Evolutionary conservation across 64 coral and sea anemone genomes (phyloP), one percentile per base, ranked within the genome.

Genomic region (Platygyra sinensis): DNA sequence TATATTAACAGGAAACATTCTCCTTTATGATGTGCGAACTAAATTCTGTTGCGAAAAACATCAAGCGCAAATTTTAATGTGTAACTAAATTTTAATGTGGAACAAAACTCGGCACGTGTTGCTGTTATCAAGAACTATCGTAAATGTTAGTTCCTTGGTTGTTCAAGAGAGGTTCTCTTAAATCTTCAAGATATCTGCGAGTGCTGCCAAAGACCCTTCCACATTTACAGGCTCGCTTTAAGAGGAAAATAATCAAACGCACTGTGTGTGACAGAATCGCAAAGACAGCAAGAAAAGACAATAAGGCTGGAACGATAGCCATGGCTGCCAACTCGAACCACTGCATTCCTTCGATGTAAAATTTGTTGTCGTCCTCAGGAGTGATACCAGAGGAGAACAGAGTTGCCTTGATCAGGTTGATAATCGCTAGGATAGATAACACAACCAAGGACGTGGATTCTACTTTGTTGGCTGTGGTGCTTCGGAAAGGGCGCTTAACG

Each of bases 331-430:
- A 67, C 16, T 74, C 67, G 38, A 90, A 33, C 74, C 77, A 83
- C 17, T 93, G 24, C 64, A 96, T 65, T 22, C 22, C 63, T 10
- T 76, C 38, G 10, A 96, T 86, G 20, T 78, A 77, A 9, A 12
- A 36, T 42, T 81, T 17, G 9, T 81, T 88, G 30, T 77, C 80
- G 29, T 87, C 91, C 15, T 87, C 24, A 16, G 94, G 74, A 52
- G 57, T 14, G 33, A 75, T 72, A 6, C 91, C 94, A 46, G 69
- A 77, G 19, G 87, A 80, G 19, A 89, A 64, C 8, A 96, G 72
- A 20, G 91, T 65, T 2, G 94, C 94, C 32, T 90, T 89, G 18
- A 67, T 59, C 28, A 96, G 65, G 75, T 83, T 93, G 51, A 93
- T 82, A 27, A 78, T 57, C n/a, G 86, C 94, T 16, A 96, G 31